phyloP scores from a whole-genome alignment of 2,797 vertebrate species.

The Anolis apletophallus region DNA sequence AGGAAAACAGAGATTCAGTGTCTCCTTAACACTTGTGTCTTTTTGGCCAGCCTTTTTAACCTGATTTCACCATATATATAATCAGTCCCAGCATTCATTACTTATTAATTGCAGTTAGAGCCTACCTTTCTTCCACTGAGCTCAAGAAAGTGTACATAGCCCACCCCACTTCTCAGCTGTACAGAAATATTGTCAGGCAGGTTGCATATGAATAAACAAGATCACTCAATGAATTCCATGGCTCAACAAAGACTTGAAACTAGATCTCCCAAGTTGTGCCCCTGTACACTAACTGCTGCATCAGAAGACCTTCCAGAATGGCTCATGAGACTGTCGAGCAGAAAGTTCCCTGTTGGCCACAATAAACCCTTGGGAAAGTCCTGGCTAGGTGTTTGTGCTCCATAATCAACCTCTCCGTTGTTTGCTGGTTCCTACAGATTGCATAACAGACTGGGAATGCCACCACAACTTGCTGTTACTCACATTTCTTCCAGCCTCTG shows the following conservation, averaged over 20 bases:
- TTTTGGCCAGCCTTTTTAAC: slow-evolving; percentile 13
- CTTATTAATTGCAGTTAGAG: neutral
- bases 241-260: neutral
- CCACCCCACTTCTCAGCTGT: neutral
- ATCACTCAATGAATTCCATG: neutral
- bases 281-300: neutral
- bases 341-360: neutral
- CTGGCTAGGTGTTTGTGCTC: neutral
- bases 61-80: slow-evolving; percentile 4
- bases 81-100: neutral
- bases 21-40: neutral
- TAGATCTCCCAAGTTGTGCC: neutral
- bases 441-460: neutral
- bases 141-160: neutral
- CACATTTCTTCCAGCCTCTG: slow-evolving; percentile 93
- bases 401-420: neutral
- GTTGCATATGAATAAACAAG: neutral
- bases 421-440: neutral
- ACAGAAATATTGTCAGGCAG: neutral
- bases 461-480: slow-evolving; percentile 69
- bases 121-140: neutral
- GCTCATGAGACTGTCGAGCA: neutral
- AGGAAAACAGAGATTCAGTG: neutral
- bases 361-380: slow-evolving; percentile 1
- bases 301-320: neutral